Conservation (phyloP, 2,888 invertebrate genomes). For the Steinernema hermaphroditum region DNA sequence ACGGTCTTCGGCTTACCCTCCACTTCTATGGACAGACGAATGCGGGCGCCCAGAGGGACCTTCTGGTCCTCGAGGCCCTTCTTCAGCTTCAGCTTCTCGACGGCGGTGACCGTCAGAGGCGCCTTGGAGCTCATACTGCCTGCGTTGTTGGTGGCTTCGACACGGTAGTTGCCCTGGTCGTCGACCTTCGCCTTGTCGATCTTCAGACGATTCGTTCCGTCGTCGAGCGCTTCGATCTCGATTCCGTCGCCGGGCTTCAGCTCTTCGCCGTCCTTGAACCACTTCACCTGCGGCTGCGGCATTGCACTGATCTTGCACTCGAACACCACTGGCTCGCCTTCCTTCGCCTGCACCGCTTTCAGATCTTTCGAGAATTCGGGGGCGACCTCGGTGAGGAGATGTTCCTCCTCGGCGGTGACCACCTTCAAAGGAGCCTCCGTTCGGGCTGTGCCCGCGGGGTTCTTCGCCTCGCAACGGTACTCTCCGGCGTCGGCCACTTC, state of each 20-base stretch:
- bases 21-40: constrained; percentile 69
- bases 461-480: constrained; percentile 72
- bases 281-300: constrained; percentile 79
- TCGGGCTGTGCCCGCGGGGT: constrained; percentile 78
- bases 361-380: constrained; percentile 80
- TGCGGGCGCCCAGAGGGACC: constrained; percentile 49
- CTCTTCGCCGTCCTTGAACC: constrained; percentile 78
- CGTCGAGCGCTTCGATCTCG: constrained; percentile 50
- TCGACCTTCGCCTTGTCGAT: constrained; percentile 66
- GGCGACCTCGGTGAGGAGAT: constrained; percentile 67
- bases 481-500: constrained; percentile 78
- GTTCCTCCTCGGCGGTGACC: constrained; percentile 32
- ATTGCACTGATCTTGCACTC: constrained; percentile 76
- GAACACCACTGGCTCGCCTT: constrained; percentile 82
- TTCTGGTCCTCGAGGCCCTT: constrained; percentile 66
- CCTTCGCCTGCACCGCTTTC: constrained; percentile 80
- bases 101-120: constrained; percentile 52
- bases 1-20: constrained; percentile 82
- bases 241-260: constrained; percentile 69
- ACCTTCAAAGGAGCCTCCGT: constrained; percentile 75
- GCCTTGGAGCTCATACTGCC: constrained; percentile 69
- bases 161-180: constrained; percentile 77
- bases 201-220: constrained; percentile 65
- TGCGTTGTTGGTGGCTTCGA: constrained; percentile 80
- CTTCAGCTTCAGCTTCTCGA: constrained; percentile 42